A percentile compares a stretch with the other conserved stretches of the same genome.
These are phyloP conservation scores for Eilema sororculum DNA, from an alignment of 2,888 invertebrate species.

Conservation along the genomic window DNA sequence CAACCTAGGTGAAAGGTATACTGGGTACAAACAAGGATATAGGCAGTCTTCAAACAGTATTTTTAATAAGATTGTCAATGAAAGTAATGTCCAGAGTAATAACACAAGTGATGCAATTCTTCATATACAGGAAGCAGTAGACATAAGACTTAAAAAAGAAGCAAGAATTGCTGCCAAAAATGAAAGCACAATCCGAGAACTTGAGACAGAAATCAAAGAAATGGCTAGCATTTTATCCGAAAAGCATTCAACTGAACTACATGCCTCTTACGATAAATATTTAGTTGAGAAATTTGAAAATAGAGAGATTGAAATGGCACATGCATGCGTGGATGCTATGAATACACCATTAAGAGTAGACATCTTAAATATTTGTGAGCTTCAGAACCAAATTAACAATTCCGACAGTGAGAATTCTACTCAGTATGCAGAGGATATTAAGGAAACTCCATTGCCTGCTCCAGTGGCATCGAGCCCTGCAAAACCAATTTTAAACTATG, in stretches of 20 bases:
- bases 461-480: conserved; percentile 58
- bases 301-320: conserved; percentile 75
- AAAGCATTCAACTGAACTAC: conserved; percentile 72
- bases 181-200: conserved; percentile 75
- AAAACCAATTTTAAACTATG: conserved; percentile 72
- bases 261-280: conserved; percentile 66
- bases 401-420: conserved; percentile 59
- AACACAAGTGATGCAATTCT: conserved; percentile 78
- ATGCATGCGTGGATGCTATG: conserved; percentile 76
- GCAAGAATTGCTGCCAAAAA: conserved; percentile 77
- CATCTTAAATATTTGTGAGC: conserved; percentile 69
- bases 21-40: conserved; percentile 78
- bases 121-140: conserved; percentile 78
- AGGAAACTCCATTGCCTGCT: conserved; percentile 62
- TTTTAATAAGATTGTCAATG: conserved; percentile 78
- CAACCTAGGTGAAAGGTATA: conserved; percentile 84
- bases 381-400: conserved; percentile 63
- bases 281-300: conserved; percentile 67
- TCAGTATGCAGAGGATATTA: conserved; percentile 58
- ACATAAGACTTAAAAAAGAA: conserved; percentile 73
- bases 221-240: conserved; percentile 79
- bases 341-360: conserved; percentile 69
- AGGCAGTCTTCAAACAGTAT: conserved; percentile 71
- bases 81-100: conserved; percentile 74
- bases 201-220: conserved; percentile 81